Conservation (phyloP, 2,888 invertebrate genomes). For the Erannis defoliaria region DNA sequence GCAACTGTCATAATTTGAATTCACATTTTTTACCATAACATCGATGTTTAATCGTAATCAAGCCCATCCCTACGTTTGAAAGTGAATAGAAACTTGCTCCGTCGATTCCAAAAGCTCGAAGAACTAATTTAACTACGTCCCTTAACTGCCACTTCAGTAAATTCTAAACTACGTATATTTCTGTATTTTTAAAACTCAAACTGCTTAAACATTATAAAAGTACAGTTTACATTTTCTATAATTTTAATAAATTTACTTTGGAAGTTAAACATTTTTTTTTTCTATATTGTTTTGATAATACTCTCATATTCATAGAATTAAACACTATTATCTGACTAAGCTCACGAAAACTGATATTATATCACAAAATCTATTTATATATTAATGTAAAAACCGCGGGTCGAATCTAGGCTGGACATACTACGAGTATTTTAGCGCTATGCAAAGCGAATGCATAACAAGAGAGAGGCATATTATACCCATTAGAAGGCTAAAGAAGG, state of each 20-base stretch:
- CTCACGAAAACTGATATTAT: too few species aligned
- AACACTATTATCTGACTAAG: too few species aligned
- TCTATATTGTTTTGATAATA: background rate
- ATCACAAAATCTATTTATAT: too few species aligned
- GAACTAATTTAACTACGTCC: conserved; percentile 84
- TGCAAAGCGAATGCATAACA: too few species aligned
- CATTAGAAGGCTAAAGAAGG: too few species aligned
- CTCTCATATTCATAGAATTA: too few species aligned
- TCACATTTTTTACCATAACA: background rate
- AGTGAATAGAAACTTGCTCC: conserved; percentile 72
- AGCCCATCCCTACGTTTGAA: conserved; percentile 34
- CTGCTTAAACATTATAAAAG: conserved; percentile 12
- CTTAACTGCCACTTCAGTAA: conserved; percentile 80
- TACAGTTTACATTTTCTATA: background rate
- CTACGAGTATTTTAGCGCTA: too few species aligned
- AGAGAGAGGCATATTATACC: too few species aligned
- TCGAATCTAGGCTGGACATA: too few species aligned
- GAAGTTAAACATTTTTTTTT: background rate
- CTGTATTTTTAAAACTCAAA: conserved; percentile 47
- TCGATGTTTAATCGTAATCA: background rate
- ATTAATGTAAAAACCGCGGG: too few species aligned
- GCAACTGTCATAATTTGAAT: too few species aligned
- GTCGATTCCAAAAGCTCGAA: conserved; percentile 80
- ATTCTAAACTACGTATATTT: conserved; percentile 68
- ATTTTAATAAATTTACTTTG: conserved; percentile 11